These are phyloP conservation scores for Toxostoma redivivum DNA, from an alignment of 2,113 vertebrate species.

Conservation along the genomic window DNA sequence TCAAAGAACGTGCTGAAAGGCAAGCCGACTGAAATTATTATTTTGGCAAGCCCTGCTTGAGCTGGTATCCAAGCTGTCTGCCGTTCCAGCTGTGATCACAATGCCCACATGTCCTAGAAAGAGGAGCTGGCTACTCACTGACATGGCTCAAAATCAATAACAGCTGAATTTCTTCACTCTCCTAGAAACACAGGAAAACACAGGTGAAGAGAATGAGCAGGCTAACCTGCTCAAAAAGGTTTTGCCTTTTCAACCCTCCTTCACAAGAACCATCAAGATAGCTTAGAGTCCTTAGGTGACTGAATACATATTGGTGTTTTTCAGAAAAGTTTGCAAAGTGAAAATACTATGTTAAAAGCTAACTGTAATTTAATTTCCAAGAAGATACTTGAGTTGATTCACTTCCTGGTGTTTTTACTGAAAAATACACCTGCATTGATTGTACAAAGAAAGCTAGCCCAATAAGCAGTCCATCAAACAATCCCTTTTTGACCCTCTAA, in stretches of 20 bases:
- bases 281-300: background rate
- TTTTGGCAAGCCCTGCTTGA: background rate
- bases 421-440: background rate
- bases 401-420: background rate
- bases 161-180: background rate
- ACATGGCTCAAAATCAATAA: background rate
- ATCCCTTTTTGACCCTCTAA: background rate
- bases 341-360: background rate
- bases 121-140: background rate
- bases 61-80: background rate
- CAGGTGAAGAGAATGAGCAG: background rate
- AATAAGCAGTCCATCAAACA: background rate
- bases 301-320: background rate
- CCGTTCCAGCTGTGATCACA: background rate
- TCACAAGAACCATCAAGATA: background rate
- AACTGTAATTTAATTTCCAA: background rate
- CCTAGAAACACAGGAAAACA: background rate
- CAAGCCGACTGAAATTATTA: background rate
- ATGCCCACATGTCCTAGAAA: background rate
- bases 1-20: background rate
- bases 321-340: background rate
- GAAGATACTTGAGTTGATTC: background rate
- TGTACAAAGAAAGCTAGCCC: background rate
- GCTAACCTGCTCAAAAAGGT: background rate
- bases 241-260: background rate